These are phyloP conservation scores for Xenentodon cancila DNA, from an alignment of 2,797 vertebrate species.

Conservation along the genomic window DNA sequence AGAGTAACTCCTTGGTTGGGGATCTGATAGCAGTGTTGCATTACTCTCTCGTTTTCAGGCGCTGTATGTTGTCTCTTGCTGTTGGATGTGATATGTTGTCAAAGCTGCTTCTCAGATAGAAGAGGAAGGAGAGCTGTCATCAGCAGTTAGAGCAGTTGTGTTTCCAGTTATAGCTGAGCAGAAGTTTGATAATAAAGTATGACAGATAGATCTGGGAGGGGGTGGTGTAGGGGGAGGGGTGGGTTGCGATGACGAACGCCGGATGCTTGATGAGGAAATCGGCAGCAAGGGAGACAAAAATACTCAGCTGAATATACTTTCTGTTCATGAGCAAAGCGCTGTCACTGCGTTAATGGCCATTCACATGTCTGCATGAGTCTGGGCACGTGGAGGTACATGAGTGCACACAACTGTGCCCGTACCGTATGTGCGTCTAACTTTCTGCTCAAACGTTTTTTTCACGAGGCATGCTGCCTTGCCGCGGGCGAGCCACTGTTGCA, in stretches of 20 bases:
- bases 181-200: constrained; percentile 57
- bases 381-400: constrained; percentile 27
- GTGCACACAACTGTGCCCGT: constrained; percentile 24
- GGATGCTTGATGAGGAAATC: constrained; percentile 73
- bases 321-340: constrained; percentile 39
- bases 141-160: constrained; percentile 27
- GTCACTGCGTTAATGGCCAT: constrained; percentile 15
- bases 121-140: constrained; percentile 18
- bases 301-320: constrained; percentile 52
- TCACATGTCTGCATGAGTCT: constrained; percentile 4
- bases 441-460: constrained; percentile 30
- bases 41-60: constrained; percentile 13
- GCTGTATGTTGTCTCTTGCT: too few relatives aligned
- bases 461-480: constrained; percentile 47
- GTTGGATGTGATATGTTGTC: neutral
- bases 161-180: constrained; percentile 49
- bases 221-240: too few relatives aligned
- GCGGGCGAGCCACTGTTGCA: constrained; percentile 53
- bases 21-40: neutral
- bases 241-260: constrained; percentile 47
- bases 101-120: constrained; percentile 25
- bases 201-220: constrained; percentile 28
- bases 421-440: constrained; percentile 26
- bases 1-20: constrained; percentile 23
- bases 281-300: constrained; percentile 55